Evolutionary conservation across 2,888 invertebrate species (phyloP).

Genomic region (Nemotelus pantherinus): DNA sequence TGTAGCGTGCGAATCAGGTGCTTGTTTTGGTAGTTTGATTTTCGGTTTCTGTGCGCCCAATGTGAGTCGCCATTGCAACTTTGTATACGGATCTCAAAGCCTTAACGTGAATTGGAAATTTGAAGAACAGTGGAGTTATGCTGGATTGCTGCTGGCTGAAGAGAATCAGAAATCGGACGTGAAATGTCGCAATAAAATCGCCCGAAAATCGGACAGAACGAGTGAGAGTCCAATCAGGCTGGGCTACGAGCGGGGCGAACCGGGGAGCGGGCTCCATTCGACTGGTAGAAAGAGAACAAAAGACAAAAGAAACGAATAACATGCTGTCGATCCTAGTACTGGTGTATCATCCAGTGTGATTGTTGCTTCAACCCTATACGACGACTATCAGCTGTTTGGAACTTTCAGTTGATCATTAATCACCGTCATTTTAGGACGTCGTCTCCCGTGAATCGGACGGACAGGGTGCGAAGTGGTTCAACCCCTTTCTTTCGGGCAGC

Average conservation of each 20-base stretch:
- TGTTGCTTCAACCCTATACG: constrained; percentile 47
- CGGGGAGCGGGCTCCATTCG: constrained; percentile 27
- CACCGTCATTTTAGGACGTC: constrained; percentile 48
- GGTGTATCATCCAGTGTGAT: constrained; percentile 46
- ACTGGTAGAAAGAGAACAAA: constrained; percentile 45
- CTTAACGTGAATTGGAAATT: too few relatives aligned
- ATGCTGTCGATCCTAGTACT: constrained; percentile 42
- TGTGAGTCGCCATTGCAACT: constrained; percentile 8
- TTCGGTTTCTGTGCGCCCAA: constrained; percentile 1
- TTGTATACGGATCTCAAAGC: neutral
- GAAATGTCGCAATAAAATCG: constrained; percentile 16
- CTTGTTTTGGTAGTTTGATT: constrained; percentile 3
- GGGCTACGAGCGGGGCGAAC: neutral
- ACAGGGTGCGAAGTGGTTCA: constrained; percentile 37
- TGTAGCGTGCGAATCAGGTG: constrained; percentile 20
- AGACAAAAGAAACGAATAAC: constrained; percentile 30
- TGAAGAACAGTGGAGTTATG: too few relatives aligned
- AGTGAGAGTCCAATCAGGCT: neutral
- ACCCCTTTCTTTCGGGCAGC: constrained; percentile 25
- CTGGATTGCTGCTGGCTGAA: too few relatives aligned
- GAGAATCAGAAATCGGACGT: too few relatives aligned
- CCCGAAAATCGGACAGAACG: constrained; percentile 21
- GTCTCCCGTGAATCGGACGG: constrained; percentile 37
- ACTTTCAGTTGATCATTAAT: constrained; percentile 50
- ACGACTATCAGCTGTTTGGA: constrained; percentile 47